Percentiles rank a stretch among this genome's conserved stretches.
These are phyloP conservation scores for Jordanella pulchra DNA, from an alignment of 2,797 vertebrate genomes.

Conservation along the genomic window DNA sequence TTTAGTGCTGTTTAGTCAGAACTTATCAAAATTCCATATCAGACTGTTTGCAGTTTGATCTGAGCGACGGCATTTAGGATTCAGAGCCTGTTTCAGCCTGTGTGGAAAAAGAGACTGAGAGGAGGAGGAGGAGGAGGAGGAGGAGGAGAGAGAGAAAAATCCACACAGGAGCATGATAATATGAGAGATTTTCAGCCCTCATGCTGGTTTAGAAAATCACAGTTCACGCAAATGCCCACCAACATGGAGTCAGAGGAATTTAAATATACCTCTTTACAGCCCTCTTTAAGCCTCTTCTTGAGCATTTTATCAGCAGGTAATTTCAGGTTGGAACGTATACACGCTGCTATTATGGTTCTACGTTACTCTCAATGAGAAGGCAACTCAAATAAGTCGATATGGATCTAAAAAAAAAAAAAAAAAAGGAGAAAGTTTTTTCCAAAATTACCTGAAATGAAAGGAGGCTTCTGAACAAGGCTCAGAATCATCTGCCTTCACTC, in stretches of 20 bases:
- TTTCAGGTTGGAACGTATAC: conserved; percentile 21
- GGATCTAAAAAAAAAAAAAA: conserved; percentile 33
- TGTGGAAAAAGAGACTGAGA: conserved; percentile 25
- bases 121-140: neutral
- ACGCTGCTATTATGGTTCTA: conserved; percentile 17
- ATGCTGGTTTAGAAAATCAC: conserved; percentile 70
- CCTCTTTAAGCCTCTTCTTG: conserved; percentile 44
- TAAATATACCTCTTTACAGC: conserved; percentile 50
- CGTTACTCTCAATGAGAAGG: conserved; percentile 14
- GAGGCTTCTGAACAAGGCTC: conserved; percentile 48
- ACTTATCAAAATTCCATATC: conserved; percentile 60
- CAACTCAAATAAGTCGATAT: conserved; percentile 34
- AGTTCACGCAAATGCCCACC: conserved; percentile 67
- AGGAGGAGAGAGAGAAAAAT: neutral
- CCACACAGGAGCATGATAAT: conserved; percentile 44
- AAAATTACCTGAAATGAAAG: conserved; percentile 39
- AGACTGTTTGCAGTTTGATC: conserved; percentile 54
- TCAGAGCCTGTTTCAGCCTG: conserved; percentile 71
- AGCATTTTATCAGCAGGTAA: conserved; percentile 56
- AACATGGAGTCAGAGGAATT: conserved; percentile 60
- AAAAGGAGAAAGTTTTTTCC: conserved; percentile 23
- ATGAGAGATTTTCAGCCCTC: conserved; percentile 69
- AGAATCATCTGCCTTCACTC: conserved; percentile 42
- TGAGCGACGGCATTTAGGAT: conserved; percentile 61
- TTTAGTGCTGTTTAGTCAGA: conserved; percentile 25